Base-by-base conservation (phyloP, 2,113 vertebrate genomes). In the Hippocampus barbouri region DNA sequence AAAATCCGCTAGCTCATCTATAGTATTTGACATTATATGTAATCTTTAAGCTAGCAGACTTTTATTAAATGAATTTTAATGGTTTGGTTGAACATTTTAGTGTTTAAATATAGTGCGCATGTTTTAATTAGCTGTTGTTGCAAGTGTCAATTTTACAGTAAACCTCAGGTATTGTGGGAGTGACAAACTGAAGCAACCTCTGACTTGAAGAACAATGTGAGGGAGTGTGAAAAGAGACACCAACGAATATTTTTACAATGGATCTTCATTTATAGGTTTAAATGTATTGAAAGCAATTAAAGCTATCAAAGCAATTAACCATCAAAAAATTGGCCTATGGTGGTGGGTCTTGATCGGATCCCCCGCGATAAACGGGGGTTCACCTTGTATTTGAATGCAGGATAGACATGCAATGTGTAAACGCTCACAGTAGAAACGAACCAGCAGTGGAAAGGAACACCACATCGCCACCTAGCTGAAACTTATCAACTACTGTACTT, bases 381-480 rank as follows among this genome's bases (percentile, higher is more conserved):
- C 51, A 54, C 51, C 51, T 54, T 54, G 16, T n/a, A 21, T 51
- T 16, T 51, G 4, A 18, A 18, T 18, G 47, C 14, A 51, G 25
- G 5, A 27, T 11, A 59, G 5, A 27, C 14, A 15, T 49, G 12
- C 18, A 18, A 18, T 5, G 47, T 51, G 45, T 16, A 47, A 47
- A 15, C 49, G 49, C 49, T 51, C 9, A 4, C 4, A 8, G 34
- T 21, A 62, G 4, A 64, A 64, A 64, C 38, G 10, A 14, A 62
- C 11, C 25, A 63, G 53, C 34, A 30, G 23, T n/a, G 43, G 43
- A 21, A 65, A 75, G 25, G 76, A 69, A 70, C 75, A 70, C 65
- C 78, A 79, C 15, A 84, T 86, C 87, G 79, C 82, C 85, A 89
- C 74, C 87, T 87, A 88, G 89, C 76, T 87, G 84, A 49, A 74